Conservation (phyloP, 2,797 vertebrate species). For the Poeciliopsis infans region DNA sequence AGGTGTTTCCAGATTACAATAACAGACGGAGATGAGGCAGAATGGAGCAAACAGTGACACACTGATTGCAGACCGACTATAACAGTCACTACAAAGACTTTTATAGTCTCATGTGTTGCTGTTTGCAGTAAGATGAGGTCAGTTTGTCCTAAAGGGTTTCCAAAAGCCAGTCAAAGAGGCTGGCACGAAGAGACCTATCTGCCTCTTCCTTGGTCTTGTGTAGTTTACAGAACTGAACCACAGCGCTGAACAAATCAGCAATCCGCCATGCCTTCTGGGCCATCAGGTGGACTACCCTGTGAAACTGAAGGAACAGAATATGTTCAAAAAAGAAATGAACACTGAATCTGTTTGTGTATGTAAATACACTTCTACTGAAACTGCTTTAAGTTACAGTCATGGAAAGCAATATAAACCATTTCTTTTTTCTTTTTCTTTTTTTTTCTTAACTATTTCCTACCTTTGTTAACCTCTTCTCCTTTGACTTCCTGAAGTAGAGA, state of each 20-base stretch:
- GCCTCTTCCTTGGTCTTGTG: conserved; percentile 76
- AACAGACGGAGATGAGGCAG: conserved; percentile 33
- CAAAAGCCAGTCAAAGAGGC: conserved; percentile 96
- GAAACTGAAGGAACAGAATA: conserved; percentile 81
- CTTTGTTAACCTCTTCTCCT: conserved; percentile 88
- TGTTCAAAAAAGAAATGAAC: not conserved
- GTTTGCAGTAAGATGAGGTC: conserved; percentile 15
- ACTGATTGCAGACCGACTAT: conserved; percentile 22
- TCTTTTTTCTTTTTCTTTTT: not conserved
- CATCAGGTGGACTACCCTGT: conserved; percentile 90
- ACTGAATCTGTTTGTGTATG: not conserved
- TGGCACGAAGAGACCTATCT: conserved; percentile 69
- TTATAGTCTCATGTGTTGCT: conserved; percentile 19
- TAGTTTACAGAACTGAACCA: conserved; percentile 91
- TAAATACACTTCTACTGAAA: not conserved
- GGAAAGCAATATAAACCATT: not conserved
- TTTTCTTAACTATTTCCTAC: conserved; percentile 62
- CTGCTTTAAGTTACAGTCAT: too few species aligned
- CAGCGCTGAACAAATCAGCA: conserved; percentile 89
- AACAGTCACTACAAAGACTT: not conserved
- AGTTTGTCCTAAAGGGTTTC: conserved; percentile 81
- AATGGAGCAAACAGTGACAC: conserved; percentile 27
- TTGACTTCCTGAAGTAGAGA: conserved; percentile 92
- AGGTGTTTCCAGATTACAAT: conserved; percentile 41
- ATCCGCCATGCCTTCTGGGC: conserved; percentile 92